Evolutionary conservation across 1,140 invertebrate genomes (phyloP), one percentile per base, ranked within the genome.

Genomic region (Drosophila jambulina): DNA sequence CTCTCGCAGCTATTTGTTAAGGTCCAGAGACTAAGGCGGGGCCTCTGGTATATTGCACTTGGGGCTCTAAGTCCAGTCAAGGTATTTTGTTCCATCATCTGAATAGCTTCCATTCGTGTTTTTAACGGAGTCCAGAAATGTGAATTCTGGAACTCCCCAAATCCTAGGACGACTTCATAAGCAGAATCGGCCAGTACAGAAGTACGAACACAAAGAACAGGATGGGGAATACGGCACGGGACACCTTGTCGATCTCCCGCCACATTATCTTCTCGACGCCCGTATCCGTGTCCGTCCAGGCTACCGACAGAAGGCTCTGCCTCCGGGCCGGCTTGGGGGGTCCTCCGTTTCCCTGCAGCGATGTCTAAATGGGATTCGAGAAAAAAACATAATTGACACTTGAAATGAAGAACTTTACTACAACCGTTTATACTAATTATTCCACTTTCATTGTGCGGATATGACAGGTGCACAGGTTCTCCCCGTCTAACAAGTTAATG

Each of bases 181-280:
- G 91, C 25, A 96, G 92, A 49, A 96, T 95, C 2, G 96, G 95
- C 96, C 96, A 96, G 92, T 96, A 96, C 70, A 96, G 92, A 2
- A 95, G 93, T n/a, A 95, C 94, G 91, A 96, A 96, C 12, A 96
- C 92, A 40, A 96, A 93, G 91, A 96, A 97, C 7, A 96, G 88
- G 9, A 94, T 94, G n/a, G 96, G 96, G 90, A 97, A 97, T 7
- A 96, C 94, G 32, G 96, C 94, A 40, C 96, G 93, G 4, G 95
- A 96, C 0, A 95, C 87, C 79, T 95, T 94, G 84, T 96, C 95
- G 36, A 96, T 95, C 93, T 96, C 95, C 38, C 94, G 92, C 95
- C 95, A 96, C 67, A 96, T 93, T 3, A 96, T 94, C 64, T 94
- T 94, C 75, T 95, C 95, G 78, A 95, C 94, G 9, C 95, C 95